Conservation (phyloP, 2,888 invertebrate genomes). For the Lapara coniferarum region DNA sequence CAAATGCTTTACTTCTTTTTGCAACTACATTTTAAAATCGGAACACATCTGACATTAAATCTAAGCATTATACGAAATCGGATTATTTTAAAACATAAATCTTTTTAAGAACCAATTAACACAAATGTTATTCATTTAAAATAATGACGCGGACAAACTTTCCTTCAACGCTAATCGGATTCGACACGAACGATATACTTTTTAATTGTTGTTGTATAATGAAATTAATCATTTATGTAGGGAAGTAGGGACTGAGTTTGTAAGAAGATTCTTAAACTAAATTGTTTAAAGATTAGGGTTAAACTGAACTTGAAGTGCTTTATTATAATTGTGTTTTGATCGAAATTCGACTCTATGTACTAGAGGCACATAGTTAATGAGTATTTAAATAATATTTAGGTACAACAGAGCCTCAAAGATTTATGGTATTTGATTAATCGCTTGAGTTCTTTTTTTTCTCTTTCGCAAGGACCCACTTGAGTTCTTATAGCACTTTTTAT, state of each 20-base stretch:
- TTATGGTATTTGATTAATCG: too few species aligned
- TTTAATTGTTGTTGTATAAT: neutral
- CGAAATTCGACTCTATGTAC: neutral
- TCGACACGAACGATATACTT: neutral
- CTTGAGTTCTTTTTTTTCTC: too few species aligned
- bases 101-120: slow-evolving; percentile 15
- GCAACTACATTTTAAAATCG: neutral
- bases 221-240: slow-evolving; percentile 15
- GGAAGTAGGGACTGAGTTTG: neutral
- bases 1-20: too few species aligned
- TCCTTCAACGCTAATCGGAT: neutral
- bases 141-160: slow-evolving; percentile 8
- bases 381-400: neutral
- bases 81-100: neutral
- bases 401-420: too few species aligned
- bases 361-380: neutral
- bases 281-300: neutral
- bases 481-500: too few species aligned
- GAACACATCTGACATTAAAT: neutral
- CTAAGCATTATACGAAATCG: neutral
- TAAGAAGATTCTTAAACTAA: neutral
- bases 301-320: neutral
- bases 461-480: too few species aligned
- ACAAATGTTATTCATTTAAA: slow-evolving; percentile 6
- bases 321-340: neutral